Conservation (phyloP, 2,888 invertebrate genomes). For the Pyrrhia umbra region DNA sequence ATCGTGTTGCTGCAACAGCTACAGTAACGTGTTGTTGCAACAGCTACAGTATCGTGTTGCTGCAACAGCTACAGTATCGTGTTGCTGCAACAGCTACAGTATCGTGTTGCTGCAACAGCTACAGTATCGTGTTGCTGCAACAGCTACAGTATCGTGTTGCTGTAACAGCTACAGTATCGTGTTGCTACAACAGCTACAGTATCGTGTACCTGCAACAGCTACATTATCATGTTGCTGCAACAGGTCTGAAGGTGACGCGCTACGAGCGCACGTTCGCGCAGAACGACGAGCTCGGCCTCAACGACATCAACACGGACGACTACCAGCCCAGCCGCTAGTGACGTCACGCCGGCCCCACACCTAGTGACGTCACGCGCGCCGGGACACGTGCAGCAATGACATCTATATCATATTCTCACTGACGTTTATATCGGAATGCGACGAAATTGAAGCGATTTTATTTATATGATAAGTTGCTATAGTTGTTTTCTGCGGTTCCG, state of each 20-base stretch:
- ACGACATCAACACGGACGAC: constrained; percentile 98
- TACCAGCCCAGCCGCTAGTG: constrained; percentile 83
- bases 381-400: background rate
- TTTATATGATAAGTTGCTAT: no score
- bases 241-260: constrained; percentile 92
- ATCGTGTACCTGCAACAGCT: background rate
- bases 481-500: no score
- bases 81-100: no score
- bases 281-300: constrained; percentile 98
- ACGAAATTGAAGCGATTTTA: no score
- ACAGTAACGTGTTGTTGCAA: no score
- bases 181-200: background rate
- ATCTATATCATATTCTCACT: background rate
- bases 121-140: no score
- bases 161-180: background rate
- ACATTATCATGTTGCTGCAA: background rate
- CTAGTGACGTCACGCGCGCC: background rate
- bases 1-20: no score
- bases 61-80: no score
- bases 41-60: no score
- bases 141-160: no score
- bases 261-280: constrained; percentile 97
- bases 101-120: no score
- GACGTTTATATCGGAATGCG: background rate
- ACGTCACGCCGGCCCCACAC: background rate